phyloP scores from a whole-genome alignment of 2,113 vertebrate genomes.

The Asarcornis scutulata region DNA sequence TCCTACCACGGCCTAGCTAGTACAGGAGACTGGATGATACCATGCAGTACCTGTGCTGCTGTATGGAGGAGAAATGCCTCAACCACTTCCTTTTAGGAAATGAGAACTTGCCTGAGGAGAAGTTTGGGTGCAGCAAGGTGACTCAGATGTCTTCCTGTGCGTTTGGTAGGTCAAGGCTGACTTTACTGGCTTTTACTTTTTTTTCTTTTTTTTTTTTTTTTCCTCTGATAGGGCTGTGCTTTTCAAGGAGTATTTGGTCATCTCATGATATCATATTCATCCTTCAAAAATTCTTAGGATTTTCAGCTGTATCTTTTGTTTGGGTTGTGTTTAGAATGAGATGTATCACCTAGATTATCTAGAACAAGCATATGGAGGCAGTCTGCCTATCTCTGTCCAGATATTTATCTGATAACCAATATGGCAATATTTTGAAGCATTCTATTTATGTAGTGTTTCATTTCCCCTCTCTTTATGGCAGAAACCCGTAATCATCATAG shows the following conservation, averaged over 20 bases:
- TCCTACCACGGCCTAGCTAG: not conserved
- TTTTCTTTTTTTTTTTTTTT: no score
- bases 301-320: not conserved
- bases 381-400: not conserved
- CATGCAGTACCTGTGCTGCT: accelerated
- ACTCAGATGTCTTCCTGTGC: no score
- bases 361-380: not conserved
- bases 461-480: not conserved
- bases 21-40: not conserved
- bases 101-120: not conserved
- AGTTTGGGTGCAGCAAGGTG: not conserved
- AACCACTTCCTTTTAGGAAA: not conserved
- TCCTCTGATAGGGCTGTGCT: not conserved
- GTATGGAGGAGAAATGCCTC: not conserved
- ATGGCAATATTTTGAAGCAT: not conserved
- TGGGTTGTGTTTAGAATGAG: not conserved
- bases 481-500: not conserved
- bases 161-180: not conserved
- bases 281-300: not conserved
- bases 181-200: no score
- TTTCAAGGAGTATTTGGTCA: not conserved
- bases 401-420: not conserved
- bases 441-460: not conserved
- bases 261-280: not conserved
- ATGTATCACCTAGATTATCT: no score